Conservation (phyloP, 2,888 invertebrate species). For the Diadegma fenestrale region DNA sequence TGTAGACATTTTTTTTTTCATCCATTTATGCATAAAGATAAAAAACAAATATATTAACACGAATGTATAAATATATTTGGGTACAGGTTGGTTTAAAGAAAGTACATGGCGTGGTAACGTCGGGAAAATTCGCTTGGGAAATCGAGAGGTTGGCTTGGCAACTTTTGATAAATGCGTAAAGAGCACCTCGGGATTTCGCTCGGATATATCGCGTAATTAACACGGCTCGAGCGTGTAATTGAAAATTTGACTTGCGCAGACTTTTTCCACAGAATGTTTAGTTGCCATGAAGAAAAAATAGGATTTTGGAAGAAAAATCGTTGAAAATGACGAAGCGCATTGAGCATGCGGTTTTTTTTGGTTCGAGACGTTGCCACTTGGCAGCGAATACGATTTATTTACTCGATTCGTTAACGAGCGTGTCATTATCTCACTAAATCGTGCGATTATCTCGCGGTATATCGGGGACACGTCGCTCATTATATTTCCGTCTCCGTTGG, state of each 20-base stretch:
- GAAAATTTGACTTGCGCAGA: conserved; percentile 69
- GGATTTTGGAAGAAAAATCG: no score
- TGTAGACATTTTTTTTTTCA: neutral
- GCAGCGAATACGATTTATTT: neutral
- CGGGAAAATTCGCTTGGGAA: conserved; percentile 74
- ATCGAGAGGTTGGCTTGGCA: conserved; percentile 72
- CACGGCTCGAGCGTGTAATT: conserved; percentile 65
- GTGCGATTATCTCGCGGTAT: neutral
- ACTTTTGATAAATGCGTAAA: conserved; percentile 75
- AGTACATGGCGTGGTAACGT: conserved; percentile 20
- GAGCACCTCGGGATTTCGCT: conserved; percentile 66
- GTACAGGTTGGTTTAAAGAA: conserved; percentile 10
- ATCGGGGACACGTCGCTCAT: neutral
- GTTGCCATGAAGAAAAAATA: no score
- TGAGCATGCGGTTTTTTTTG: no score
- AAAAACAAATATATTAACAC: neutral
- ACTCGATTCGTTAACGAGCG: neutral
- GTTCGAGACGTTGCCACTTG: neutral
- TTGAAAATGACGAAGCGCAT: no score
- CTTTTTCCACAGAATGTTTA: no score
- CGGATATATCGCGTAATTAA: conserved; percentile 59
- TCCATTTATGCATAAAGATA: neutral
- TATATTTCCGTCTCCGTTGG: neutral
- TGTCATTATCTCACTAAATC: neutral
- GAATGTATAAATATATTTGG: conserved; percentile 21